These are phyloP conservation scores for Thunnus maccoyii DNA, from an alignment of 2,113 vertebrate species.

Conservation along the genomic window DNA sequence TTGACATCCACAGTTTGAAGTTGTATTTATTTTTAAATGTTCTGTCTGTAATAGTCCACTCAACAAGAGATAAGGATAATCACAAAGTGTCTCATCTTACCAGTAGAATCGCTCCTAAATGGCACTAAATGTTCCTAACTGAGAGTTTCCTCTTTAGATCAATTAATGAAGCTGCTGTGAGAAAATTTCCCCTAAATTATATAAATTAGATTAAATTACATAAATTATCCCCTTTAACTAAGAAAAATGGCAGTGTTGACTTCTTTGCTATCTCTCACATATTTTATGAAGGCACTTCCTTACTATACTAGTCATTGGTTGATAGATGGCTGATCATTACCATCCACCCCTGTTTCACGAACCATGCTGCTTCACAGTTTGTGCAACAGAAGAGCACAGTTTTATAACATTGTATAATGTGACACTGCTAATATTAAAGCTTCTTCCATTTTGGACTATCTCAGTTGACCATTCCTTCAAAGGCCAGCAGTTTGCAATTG, in stretches of 20 bases:
- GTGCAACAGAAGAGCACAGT: too few relatives aligned
- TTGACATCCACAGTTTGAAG: not conserved
- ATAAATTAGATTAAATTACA: too few relatives aligned
- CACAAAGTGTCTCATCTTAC: not conserved
- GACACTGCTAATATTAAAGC: too few relatives aligned
- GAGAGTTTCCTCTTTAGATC: constrained; percentile 14
- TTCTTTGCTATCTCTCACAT: not conserved
- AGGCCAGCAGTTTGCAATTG: too few relatives aligned
- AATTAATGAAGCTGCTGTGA: constrained; percentile 5
- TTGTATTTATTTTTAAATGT: constrained; percentile 9
- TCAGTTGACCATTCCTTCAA: too few relatives aligned
- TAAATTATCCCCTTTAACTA: too few relatives aligned
- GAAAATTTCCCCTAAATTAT: not conserved
- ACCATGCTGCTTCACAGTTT: too few relatives aligned
- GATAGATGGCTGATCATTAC: not conserved
- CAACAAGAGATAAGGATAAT: constrained; percentile 9
- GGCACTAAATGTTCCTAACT: not conserved
- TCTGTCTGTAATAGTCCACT: not conserved
- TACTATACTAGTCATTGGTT: not conserved
- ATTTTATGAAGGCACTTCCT: not conserved
- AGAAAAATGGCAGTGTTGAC: not conserved
- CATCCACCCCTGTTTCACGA: too few relatives aligned
- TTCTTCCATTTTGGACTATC: too few relatives aligned
- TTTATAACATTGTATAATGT: too few relatives aligned
- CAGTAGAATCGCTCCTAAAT: not conserved